These are phyloP conservation scores for Hyppa rectilinea DNA, from an alignment of 2,888 invertebrate species.

Conservation along the genomic window DNA sequence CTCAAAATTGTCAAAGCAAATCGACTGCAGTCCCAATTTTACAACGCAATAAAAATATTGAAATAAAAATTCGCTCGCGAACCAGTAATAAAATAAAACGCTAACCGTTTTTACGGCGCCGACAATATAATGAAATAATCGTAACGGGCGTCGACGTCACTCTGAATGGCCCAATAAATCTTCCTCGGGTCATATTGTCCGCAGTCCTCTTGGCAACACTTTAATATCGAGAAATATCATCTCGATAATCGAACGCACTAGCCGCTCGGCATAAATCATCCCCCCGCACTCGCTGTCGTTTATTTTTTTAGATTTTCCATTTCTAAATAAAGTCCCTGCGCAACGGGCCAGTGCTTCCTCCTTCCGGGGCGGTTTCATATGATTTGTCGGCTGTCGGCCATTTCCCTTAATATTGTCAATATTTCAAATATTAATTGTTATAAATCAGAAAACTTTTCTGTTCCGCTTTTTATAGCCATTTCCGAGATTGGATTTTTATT, in stretches of 20 bases:
- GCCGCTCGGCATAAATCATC: constrained; percentile 87
- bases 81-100: constrained; percentile 89
- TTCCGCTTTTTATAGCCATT: constrained; percentile 81
- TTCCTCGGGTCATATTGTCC: constrained; percentile 91
- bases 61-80: constrained; percentile 87
- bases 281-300: constrained; percentile 86
- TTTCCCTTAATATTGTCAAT: constrained; percentile 90
- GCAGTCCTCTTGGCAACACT: constrained; percentile 89
- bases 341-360: constrained; percentile 89
- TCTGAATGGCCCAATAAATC: constrained; percentile 89
- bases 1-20: constrained; percentile 75
- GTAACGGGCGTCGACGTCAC: constrained; percentile 89
- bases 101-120: constrained; percentile 90
- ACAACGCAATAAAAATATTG: constrained; percentile 89
- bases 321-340: constrained; percentile 90
- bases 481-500: constrained; percentile 85
- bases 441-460: constrained; percentile 88
- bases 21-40: constrained; percentile 81
- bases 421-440: constrained; percentile 91
- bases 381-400: constrained; percentile 90
- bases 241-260: constrained; percentile 89
- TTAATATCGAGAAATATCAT: constrained; percentile 91
- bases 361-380: constrained; percentile 90
- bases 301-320: constrained; percentile 91
- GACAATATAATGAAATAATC: constrained; percentile 91